Evolutionary conservation across 30 jellyfish, hydroid and myxozoan genomes (phyloP), one percentile per base, ranked within the genome.

Genomic region (Hydra vulgaris): DNA sequence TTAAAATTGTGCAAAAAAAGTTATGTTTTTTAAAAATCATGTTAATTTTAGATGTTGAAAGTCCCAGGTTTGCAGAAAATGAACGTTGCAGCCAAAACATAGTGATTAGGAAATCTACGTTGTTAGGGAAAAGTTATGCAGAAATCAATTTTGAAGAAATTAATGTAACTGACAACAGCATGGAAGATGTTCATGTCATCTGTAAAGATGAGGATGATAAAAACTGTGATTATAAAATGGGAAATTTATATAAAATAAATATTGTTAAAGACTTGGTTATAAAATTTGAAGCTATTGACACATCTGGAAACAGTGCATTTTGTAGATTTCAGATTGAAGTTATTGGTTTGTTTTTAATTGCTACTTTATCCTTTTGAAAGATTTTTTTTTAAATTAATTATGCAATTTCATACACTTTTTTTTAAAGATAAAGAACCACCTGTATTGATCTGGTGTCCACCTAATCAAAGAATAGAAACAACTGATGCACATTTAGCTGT

Each of bases 111-210:
- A 84, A 85, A 27, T 68, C 67, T 8, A 90, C 97, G 22, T 21
- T 76, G 76, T 83, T 73, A 4, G 97, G 89, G 15, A 54, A 76
- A 74, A 68, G 81, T n/a, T 85, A 90, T 72, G 97, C 94, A 0
- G 25, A 53, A 18, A 82, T 90, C 52, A 78, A 90, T 78, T 90
- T 90, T 70, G 95, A 90, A 27, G 89, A 85, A 0, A 86, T 90
- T 53, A 85, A 85, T 52, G 90, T 83, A 16, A 90, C 95, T 17
- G 97, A 90, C 54, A 90, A 90, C 87, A 90, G 97, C 53, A 95
- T 93, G 12, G 97, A 84, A n/a, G 85, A 88, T 54, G 72, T 82
- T 17, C 72, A 81, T 1, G 89, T 72, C 8, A 78, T 88, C 24
- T 80, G 87, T 40, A 23, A 23, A 56, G 69, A 17, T 80, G 84